These are phyloP conservation scores for Empidonax traillii DNA, from an alignment of 2,113 vertebrate species.

Conservation along the genomic window DNA sequence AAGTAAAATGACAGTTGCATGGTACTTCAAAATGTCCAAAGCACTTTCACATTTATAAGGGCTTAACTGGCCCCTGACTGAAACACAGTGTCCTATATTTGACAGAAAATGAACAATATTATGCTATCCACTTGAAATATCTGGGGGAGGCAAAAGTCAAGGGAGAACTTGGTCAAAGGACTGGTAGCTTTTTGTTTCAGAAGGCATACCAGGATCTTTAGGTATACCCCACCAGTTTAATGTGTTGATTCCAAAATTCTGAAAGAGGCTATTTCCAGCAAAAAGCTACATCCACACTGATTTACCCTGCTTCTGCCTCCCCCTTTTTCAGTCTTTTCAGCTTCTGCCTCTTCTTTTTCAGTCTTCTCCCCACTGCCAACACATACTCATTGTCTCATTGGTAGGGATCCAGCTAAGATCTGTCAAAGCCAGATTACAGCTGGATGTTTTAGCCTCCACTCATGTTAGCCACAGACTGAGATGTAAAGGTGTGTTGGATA, in stretches of 20 bases:
- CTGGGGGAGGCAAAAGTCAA: neutral
- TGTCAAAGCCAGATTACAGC: neutral
- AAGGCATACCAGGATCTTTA: neutral
- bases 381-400: neutral
- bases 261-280: neutral
- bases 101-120: neutral
- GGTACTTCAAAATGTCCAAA: neutral
- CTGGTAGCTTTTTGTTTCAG: neutral
- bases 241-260: neutral
- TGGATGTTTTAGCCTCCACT: neutral
- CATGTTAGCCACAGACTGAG: neutral
- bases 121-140: neutral
- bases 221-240: neutral
- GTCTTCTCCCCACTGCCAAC: neutral
- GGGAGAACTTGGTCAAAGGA: neutral
- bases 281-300: neutral
- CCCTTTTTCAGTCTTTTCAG: neutral
- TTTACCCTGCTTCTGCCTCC: neutral
- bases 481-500: neutral
- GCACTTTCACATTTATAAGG: neutral
- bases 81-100: neutral
- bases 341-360: neutral
- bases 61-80: neutral
- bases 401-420: neutral
- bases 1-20: constrained; percentile 9